Evolutionary conservation across 2,113 vertebrate species (phyloP).

Genomic region (Dinomys branickii): DNA sequence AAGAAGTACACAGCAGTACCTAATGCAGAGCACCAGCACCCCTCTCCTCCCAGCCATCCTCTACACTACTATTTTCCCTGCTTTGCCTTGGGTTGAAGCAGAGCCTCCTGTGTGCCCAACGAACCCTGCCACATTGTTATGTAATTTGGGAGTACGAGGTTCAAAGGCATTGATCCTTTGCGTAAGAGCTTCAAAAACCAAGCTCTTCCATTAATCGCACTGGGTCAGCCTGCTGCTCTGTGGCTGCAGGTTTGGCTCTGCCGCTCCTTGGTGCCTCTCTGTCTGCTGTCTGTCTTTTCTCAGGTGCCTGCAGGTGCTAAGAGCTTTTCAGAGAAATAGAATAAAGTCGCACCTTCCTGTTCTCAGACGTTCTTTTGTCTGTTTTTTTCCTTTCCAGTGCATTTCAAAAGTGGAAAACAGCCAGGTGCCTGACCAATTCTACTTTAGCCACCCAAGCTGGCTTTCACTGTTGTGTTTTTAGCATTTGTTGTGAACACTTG

Average conservation of each 20-base stretch:
- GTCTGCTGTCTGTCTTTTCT: not conserved
- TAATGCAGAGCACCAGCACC: no score
- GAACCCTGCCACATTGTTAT: not conserved
- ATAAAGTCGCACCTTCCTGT: constrained; percentile 36
- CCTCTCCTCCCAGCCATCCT: not conserved
- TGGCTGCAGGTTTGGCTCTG: not conserved
- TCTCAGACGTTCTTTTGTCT: not conserved
- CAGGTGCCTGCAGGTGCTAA: not conserved
- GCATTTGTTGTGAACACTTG: not conserved
- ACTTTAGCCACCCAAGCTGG: not conserved
- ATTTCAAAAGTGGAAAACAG: not conserved
- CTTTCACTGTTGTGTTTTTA: not conserved
- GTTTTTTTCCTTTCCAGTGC: not conserved
- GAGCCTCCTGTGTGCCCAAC: no score
- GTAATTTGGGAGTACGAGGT: not conserved
- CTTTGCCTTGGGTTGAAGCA: not conserved
- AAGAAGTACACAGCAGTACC: not conserved
- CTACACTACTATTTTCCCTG: not conserved
- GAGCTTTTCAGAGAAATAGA: not conserved
- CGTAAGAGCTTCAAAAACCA: not conserved
- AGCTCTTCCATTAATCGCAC: not conserved
- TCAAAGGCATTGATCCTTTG: not conserved
- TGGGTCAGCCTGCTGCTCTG: not conserved
- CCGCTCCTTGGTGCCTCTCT: not conserved
- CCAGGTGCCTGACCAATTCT: not conserved